Evolutionary conservation across 2,888 invertebrate species (phyloP).

Genomic region (Meta bourneti): DNA sequence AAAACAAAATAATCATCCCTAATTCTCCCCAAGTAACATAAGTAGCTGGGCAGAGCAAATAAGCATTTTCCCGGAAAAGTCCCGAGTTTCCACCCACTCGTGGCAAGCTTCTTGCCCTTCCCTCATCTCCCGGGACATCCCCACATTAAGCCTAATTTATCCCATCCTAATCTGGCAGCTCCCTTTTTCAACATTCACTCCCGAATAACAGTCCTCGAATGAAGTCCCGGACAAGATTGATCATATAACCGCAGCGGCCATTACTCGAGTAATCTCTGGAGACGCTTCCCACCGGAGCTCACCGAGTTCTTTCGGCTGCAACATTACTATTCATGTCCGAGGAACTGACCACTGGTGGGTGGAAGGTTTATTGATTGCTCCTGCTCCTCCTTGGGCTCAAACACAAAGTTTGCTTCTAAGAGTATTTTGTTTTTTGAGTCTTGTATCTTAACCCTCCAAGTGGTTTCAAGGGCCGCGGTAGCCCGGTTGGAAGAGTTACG

Average conservation of each 20-base stretch:
- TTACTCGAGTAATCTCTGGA: slow-evolving; percentile 8
- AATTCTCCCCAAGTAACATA: neutral
- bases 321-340: slow-evolving; percentile 48
- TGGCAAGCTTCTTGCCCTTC: neutral
- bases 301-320: neutral
- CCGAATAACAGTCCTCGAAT: neutral
- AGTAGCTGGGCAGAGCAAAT: neutral
- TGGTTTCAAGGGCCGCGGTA: too few species aligned
- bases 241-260: slow-evolving; percentile 47
- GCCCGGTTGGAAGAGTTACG: too few species aligned
- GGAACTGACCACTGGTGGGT: neutral
- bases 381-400: neutral
- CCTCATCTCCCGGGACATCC: neutral
- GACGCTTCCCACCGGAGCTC: neutral
- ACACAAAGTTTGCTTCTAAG: neutral
- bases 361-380: neutral
- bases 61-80: neutral
- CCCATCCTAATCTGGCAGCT: slow-evolving; percentile 37
- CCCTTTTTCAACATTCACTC: slow-evolving; percentile 1
- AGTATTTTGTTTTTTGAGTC: too few species aligned
- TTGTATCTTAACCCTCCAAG: too few species aligned
- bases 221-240: slow-evolving; percentile 36
- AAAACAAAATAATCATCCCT: neutral
- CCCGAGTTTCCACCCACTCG: neutral
- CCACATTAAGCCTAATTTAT: slow-evolving; percentile 54